phyloP scores from a whole-genome alignment of 2,113 vertebrate genomes.

The Picathartes gymnocephalus region DNA sequence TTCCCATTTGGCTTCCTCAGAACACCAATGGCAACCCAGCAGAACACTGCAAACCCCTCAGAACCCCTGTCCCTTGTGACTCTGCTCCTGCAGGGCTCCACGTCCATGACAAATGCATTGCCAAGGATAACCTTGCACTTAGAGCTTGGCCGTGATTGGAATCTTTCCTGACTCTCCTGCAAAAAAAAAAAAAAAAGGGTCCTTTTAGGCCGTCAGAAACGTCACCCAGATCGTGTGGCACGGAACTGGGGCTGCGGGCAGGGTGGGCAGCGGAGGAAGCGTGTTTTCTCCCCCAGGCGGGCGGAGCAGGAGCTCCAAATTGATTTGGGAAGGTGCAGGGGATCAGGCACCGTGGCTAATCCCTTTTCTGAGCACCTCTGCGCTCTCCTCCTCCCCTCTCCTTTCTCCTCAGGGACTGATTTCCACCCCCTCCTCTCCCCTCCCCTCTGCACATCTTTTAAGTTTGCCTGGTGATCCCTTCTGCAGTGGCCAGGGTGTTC shows the following conservation, averaged over 20 bases:
- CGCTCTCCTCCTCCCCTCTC: background rate
- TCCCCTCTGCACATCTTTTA: background rate
- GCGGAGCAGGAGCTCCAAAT: background rate
- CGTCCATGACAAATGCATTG: background rate
- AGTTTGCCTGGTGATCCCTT: background rate
- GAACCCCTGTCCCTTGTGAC: background rate
- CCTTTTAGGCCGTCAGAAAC: rapidly evolving
- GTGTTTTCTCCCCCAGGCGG: background rate
- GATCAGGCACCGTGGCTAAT: background rate
- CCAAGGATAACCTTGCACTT: background rate
- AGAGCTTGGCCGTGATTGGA: rapidly evolving
- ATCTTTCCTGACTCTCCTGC: background rate
- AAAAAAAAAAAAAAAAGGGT: rapidly evolving
- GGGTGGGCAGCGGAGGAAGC: background rate
- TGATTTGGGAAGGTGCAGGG: background rate
- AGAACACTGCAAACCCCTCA: background rate
- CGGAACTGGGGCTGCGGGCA: background rate
- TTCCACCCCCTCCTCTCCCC: background rate
- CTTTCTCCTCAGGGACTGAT: background rate
- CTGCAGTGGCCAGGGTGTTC: background rate
- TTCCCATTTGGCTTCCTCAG: background rate
- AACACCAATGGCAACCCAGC: background rate
- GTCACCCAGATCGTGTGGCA: rapidly evolving
- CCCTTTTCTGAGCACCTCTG: background rate
- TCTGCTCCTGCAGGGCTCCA: background rate